These are phyloP conservation scores for Chloroclystis v-ata DNA, from an alignment of 2,888 invertebrate species.

Conservation along the genomic window DNA sequence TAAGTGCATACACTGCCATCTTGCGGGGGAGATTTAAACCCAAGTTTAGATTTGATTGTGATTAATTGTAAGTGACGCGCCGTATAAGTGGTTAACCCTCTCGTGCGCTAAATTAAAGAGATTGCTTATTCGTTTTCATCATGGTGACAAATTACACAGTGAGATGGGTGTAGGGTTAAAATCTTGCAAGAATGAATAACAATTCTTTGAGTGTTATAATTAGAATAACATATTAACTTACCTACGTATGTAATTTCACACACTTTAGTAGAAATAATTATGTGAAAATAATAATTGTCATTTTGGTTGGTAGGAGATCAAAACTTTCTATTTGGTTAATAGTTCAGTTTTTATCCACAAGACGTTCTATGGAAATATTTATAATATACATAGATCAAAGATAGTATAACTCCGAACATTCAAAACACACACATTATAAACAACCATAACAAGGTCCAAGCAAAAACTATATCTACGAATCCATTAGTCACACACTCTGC, in stretches of 20 bases:
- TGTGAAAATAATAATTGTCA: no score
- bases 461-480: background rate
- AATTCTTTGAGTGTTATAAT: no score
- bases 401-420: no score
- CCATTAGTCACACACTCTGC: conserved; percentile 6
- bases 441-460: background rate
- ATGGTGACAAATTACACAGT: conserved; percentile 1
- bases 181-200: background rate
- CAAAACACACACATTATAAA: background rate
- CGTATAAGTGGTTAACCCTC: conserved; percentile 15
- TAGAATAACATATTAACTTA: no score
- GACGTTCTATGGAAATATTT: no score
- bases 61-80: conserved; percentile 20
- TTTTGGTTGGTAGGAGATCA: no score
- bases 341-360: no score
- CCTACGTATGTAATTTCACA: no score
- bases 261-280: no score
- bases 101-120: conserved; percentile 5
- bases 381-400: no score
- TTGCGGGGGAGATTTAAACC: conserved; percentile 21
- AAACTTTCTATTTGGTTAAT: no score
- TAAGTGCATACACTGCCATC: conserved; percentile 45
- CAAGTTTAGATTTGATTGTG: conserved; percentile 19
- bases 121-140: conserved; percentile 7
- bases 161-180: background rate